A percentile compares a stretch with the other conserved stretches of the same genome.
phyloP scores from a whole-genome alignment of 2,113 vertebrate genomes.

The Gallinago media region DNA sequence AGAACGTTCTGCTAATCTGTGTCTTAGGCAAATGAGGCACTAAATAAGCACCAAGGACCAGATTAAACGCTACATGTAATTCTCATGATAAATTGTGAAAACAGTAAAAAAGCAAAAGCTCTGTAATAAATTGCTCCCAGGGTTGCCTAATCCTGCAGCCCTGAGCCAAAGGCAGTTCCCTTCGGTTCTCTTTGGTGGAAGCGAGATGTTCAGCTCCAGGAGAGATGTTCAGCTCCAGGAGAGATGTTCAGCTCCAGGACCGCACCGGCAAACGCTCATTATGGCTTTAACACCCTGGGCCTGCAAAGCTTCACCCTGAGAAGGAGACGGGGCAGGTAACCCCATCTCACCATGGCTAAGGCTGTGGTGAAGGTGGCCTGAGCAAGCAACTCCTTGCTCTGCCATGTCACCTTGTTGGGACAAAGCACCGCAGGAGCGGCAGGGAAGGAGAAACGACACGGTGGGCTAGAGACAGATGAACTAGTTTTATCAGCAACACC shows the following conservation, averaged over 20 bases:
- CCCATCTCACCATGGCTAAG: rapidly evolving
- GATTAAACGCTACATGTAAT: conserved; percentile 61
- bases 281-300: background rate
- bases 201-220: background rate
- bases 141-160: background rate
- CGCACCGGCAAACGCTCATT: rapidly evolving
- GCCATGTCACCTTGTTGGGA: background rate
- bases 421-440: rapidly evolving
- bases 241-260: background rate
- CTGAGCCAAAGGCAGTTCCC: background rate
- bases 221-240: background rate
- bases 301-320: background rate
- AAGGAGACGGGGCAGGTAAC: background rate
- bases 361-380: background rate
- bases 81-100: conserved; percentile 59
- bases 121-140: conserved; percentile 16
- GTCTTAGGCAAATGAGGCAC: conserved; percentile 57
- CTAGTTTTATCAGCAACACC: background rate
- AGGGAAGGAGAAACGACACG: background rate
- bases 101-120: background rate
- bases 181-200: rapidly evolving
- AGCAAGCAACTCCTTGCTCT: background rate
- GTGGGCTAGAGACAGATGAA: background rate
- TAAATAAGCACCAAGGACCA: conserved; percentile 25
- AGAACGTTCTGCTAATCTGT: conserved; percentile 40